Evolutionary conservation across 2,113 vertebrate species (phyloP).

Genomic region (Oriolus oriolus): DNA sequence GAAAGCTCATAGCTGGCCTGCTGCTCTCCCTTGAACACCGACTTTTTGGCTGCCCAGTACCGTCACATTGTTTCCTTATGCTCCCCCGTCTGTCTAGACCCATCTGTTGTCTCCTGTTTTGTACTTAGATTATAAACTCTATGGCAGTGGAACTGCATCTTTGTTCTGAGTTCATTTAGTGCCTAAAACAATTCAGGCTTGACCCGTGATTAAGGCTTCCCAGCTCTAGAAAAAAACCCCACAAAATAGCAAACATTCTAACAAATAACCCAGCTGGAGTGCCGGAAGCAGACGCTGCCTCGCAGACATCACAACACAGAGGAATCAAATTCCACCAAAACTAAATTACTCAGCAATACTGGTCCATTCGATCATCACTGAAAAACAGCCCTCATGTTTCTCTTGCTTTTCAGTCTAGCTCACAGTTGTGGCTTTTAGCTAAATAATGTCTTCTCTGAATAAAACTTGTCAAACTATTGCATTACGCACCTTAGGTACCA

Average conservation of each 20-base stretch:
- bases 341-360: neutral
- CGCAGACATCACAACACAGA: neutral
- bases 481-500: fast-evolving
- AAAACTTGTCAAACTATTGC: neutral
- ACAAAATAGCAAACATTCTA: neutral
- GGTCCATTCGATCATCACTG: neutral
- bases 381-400: neutral
- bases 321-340: slow-evolving; percentile 39
- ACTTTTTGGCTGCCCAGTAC: slow-evolving; percentile 41
- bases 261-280: slow-evolving; percentile 39
- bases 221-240: neutral
- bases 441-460: neutral
- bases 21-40: slow-evolving; percentile 4
- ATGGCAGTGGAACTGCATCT: neutral
- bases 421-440: neutral
- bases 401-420: neutral
- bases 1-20: slow-evolving; percentile 3
- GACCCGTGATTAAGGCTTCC: slow-evolving; percentile 18
- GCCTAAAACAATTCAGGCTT: slow-evolving; percentile 22
- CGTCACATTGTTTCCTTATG: slow-evolving; percentile 58
- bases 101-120: slow-evolving; percentile 52
- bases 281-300: neutral
- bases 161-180: neutral
- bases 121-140: neutral
- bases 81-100: slow-evolving; percentile 24